phyloP scores from a whole-genome alignment of 2,797 vertebrate species.

The Coregonus sp. region DNA sequence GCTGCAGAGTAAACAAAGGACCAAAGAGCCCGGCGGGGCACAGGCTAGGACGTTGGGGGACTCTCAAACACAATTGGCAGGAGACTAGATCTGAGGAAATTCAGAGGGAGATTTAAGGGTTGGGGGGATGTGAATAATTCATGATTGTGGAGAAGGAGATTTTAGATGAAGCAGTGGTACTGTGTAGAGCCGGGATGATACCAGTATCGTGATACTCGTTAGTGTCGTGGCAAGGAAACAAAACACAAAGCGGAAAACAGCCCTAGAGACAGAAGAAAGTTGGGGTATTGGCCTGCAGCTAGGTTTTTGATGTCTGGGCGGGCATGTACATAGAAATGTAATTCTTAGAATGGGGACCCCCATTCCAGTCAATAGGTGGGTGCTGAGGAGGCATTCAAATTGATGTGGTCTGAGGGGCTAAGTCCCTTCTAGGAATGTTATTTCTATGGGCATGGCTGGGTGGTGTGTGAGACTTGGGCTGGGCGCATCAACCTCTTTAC shows the following conservation, averaged over 20 bases:
- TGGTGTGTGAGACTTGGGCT: neutral
- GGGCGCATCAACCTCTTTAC: slow-evolving; percentile 10
- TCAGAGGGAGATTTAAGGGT: slow-evolving; percentile 31
- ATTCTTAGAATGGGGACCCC: neutral
- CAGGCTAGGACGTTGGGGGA: slow-evolving; percentile 15
- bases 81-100: slow-evolving; percentile 33
- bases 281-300: slow-evolving; percentile 5
- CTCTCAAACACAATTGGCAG: slow-evolving; percentile 16
- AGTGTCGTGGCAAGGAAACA: too few species aligned
- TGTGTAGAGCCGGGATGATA: neutral
- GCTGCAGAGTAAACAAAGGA: slow-evolving; percentile 21
- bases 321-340: neutral
- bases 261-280: neutral
- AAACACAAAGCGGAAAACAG: too few species aligned
- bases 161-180: neutral
- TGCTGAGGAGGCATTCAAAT: neutral
- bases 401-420: neutral
- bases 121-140: slow-evolving; percentile 46
- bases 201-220: too few species aligned
- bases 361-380: slow-evolving; percentile 3
- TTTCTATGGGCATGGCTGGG: neutral
- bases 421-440: neutral
- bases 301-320: slow-evolving; percentile 32
- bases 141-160: slow-evolving; percentile 26
- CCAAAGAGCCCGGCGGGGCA: neutral